Evolutionary conservation across 2,888 invertebrate species (phyloP).

Genomic region (Lasioglossum morio): DNA sequence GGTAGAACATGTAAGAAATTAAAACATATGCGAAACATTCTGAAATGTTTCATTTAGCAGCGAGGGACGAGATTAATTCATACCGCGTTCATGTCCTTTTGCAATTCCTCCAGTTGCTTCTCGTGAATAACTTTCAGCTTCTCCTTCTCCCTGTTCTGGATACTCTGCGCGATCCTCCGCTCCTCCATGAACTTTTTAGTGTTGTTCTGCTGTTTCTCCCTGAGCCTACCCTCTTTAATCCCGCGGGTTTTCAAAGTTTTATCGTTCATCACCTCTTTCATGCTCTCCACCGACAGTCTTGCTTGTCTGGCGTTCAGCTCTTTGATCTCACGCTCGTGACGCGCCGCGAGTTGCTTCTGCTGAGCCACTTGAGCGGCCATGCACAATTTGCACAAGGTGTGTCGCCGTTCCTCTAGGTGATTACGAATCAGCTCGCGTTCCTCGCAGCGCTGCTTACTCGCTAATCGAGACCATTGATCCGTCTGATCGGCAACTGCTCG

Average conservation of each 20-base stretch:
- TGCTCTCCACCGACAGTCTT: conserved; percentile 98
- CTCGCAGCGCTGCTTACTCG: conserved; percentile 92
- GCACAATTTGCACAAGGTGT: conserved; percentile 90
- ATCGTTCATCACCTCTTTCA: conserved; percentile 97
- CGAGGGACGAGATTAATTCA: conserved; percentile 71
- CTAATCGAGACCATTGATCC: conserved; percentile 96
- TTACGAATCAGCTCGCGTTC: conserved; percentile 93
- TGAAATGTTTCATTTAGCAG: too few species aligned
- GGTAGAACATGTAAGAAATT: too few species aligned
- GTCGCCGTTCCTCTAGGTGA: conserved; percentile 94
- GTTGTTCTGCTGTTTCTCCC: conserved; percentile 98
- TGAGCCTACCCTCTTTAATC: conserved; percentile 96
- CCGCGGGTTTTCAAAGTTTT: conserved; percentile 98
- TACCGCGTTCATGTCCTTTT: conserved; percentile 94
- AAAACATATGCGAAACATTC: too few species aligned
- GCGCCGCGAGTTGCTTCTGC: conserved; percentile 94
- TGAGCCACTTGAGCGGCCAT: conserved; percentile 92
- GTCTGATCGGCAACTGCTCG: conserved; percentile 96
- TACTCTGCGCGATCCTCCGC: conserved; percentile 93
- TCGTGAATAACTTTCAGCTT: conserved; percentile 96
- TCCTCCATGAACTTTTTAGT: conserved; percentile 99
- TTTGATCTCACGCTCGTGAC: conserved; percentile 97
- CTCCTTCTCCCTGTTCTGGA: conserved; percentile 96
- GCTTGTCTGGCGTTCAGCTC: conserved; percentile 98
- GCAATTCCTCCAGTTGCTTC: conserved; percentile 95